Percentiles rank a stretch among this genome's conserved stretches.
Conservation (phyloP, 2,888 invertebrate species). For the Folsomia manolachei region DNA sequence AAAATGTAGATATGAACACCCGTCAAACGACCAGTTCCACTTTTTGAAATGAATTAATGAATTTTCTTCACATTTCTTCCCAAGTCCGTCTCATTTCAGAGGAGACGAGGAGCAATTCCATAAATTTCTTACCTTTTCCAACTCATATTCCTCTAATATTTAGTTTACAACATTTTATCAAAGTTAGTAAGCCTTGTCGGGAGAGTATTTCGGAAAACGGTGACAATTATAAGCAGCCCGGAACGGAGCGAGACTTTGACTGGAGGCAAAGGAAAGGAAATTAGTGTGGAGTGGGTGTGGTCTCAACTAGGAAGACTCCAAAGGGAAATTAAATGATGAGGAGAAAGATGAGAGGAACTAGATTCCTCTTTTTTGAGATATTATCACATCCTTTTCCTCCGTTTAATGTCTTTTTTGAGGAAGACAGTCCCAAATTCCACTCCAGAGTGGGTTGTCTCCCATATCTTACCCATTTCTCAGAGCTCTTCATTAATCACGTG, state of each 20-base stretch:
- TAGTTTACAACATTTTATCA: background rate
- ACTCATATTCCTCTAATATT: too few relatives aligned
- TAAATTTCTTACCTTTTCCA: background rate
- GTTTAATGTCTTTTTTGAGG: background rate
- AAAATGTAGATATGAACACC: background rate
- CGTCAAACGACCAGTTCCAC: background rate
- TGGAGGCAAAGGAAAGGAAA: background rate
- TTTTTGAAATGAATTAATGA: background rate
- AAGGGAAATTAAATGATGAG: conserved; percentile 32
- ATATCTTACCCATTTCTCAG: background rate
- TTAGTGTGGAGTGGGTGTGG: conserved; percentile 13
- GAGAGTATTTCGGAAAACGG: background rate
- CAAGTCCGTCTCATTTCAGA: background rate
- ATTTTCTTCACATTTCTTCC: background rate
- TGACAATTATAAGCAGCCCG: too few relatives aligned
- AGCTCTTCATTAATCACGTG: background rate
- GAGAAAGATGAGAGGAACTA: conserved; percentile 16
- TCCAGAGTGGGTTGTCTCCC: too few relatives aligned
- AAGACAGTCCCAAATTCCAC: background rate
- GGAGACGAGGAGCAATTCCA: background rate
- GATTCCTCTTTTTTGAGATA: conserved; percentile 22
- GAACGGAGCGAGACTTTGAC: too few relatives aligned
- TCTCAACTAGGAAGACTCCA: conserved; percentile 6
- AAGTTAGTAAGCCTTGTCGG: background rate
- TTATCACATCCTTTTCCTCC: conserved; percentile 16